Base-by-base conservation (phyloP, 2,113 vertebrate genomes). In the Ptychochromis oligacanthus region DNA sequence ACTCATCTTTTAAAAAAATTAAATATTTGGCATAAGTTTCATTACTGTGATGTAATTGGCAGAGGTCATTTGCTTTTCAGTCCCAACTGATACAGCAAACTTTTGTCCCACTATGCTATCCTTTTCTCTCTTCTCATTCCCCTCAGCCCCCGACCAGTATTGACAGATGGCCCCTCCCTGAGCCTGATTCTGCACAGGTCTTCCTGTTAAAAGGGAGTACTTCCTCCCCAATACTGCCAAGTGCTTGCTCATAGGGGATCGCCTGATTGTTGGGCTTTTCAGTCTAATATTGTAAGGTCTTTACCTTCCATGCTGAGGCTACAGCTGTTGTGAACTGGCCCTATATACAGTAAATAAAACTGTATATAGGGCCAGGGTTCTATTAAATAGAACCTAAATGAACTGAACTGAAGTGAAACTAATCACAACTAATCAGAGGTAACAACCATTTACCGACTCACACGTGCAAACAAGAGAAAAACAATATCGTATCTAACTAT, bases 1-100 rank as follows among this genome's bases (percentile, higher is more conserved):
- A 34, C 54, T 89, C 75, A 36, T 82, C 43, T 76, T 67, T 64
- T 87, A n/a, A n/a, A n/a, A n/a, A n/a, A n/a, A n/a, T n/a, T n/a
- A n/a, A n/a, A n/a, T n/a, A n/a, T 84, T 80, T 61, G 59, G 58
- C 81, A 76, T 67, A 46, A 40, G 11, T 72, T 72, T 72, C 67
- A 14, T 11, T 54, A 52, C 4, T 14, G 67, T 54, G 46, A 54
- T 72, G 67, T 54, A 72, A 72, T 31, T 14, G 26, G 7, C 26
- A 34, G 2, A n/a, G 26, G 46, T 72, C 26, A 34, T 54, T 72
- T 2, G 20, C 14, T 72, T 52, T 72, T 72, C 26, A 54, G 67
- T 31, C 43, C 4, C 0, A 54, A 34, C 4, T 14, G 46, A 54
- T 54, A 14, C 17, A 72, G 20, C 20, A 8, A 54, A n/a, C 26